Conservation (phyloP, 92 coral and sea anemone species). For the Porites divaricata region DNA sequence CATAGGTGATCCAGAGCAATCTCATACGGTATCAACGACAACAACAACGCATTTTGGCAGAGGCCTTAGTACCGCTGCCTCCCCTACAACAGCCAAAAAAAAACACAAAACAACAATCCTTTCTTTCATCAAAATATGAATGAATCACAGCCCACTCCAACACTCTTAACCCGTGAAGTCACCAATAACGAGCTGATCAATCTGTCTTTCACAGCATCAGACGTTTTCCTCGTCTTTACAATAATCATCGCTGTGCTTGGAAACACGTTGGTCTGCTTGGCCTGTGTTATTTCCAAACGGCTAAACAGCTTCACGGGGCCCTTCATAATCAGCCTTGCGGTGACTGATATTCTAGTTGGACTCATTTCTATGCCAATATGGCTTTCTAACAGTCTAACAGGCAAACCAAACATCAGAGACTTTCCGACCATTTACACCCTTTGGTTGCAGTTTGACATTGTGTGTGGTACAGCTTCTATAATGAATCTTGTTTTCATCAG, state of each 20-base stretch:
- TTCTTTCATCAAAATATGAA: conserved; percentile 1
- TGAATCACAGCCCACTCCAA: background rate
- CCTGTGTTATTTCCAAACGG: conserved; percentile 74
- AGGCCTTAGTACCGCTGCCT: too few species aligned
- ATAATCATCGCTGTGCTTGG: conserved; percentile 71
- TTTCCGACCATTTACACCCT: conserved; percentile 62
- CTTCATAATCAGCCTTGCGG: conserved; percentile 76
- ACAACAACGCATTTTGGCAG: too few species aligned
- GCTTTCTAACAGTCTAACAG: conserved; percentile 62
- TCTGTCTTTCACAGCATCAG: conserved; percentile 16
- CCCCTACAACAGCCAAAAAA: too few species aligned
- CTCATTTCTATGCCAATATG: conserved; percentile 71
- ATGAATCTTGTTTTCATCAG: conserved; percentile 80
- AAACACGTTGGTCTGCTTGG: conserved; percentile 75
- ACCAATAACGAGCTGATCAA: background rate
- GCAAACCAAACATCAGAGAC: conserved; percentile 44
- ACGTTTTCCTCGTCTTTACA: conserved; percentile 58
- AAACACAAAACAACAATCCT: background rate
- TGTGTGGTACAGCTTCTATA: conserved; percentile 73
- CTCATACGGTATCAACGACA: too few species aligned
- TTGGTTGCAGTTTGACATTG: conserved; percentile 66
- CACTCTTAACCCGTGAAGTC: conserved; percentile 4
- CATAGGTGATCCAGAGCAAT: too few species aligned
- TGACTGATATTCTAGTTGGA: conserved; percentile 76
- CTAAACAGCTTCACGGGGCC: conserved; percentile 75